Base-by-base conservation (phyloP, 1,140 invertebrate genomes). In the Bombus confusus region DNA sequence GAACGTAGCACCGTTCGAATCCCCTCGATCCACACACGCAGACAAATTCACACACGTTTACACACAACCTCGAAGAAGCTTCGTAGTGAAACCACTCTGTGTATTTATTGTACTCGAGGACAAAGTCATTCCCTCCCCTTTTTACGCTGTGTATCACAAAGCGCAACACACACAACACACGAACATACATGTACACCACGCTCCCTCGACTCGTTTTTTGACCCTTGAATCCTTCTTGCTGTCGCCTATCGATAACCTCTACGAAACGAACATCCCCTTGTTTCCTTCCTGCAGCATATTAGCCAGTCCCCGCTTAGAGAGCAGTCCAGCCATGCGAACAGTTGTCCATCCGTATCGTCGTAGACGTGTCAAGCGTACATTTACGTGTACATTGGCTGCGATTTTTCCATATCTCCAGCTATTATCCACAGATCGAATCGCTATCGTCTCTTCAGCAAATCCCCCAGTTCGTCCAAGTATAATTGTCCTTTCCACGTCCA, bases 61-160 rank as follows among this genome's bases (percentile, higher is more conserved):
- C 68, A 66, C 41, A 72, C 69, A 79, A 57, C 73, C 87, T 68
- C 52, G 43, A 64, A 68, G 12, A 84, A 80, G 84, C 81, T 90
- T 85, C 78, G 89, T 82, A 86, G 80, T 76, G 76, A 87, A 80
- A 88, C 80, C 77, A 80, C 84, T 89, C 85, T 87, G 91, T 91
- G 87, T 92, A 92, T 92, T 92, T 92, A 92, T 91, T 92, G 86
- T 92, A 92, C 47, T 85, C 86, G 83, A 85, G 57, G 41, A 80
- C 43, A 86, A 87, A 88, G 88, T 90, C 87, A 91, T 91, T 88
- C 87, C 86, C 88, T 43, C 3, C 73, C 34, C 22, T 41, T 79
- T 72, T 76, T 18, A 41, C 73, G 80, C 88, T 77, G 82, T 89
- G 86, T 92, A 88, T 83, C 77, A 74, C 86, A 39, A 31, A 52